Evolutionary conservation across 2,888 invertebrate species (phyloP).

Genomic region (Podabrus alpinus): DNA sequence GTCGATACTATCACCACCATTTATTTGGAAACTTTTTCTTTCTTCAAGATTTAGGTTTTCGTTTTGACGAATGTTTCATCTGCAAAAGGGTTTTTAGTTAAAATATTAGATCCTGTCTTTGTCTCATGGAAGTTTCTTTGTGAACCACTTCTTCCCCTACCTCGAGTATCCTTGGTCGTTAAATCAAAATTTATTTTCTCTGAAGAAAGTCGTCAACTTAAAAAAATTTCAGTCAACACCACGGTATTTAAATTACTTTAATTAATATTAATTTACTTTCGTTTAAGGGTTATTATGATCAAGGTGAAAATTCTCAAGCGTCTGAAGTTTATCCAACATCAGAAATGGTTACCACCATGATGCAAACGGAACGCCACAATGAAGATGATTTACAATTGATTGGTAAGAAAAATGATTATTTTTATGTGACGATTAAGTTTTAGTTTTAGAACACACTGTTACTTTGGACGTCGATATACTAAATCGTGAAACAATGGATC

Average conservation of each 20-base stretch:
- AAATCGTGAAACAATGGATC: conserved; percentile 76
- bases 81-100: too few relatives aligned
- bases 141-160: neutral
- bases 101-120: too few relatives aligned
- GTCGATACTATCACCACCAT: too few relatives aligned
- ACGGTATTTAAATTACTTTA: neutral
- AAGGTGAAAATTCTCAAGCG: conserved; percentile 51
- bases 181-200: neutral
- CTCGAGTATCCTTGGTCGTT: neutral
- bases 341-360: conserved; percentile 34
- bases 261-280: neutral
- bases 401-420: conserved; percentile 57
- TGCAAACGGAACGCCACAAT: conserved; percentile 46
- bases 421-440: conserved; percentile 14
- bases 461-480: conserved; percentile 74
- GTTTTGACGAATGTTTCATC: too few relatives aligned
- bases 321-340: conserved; percentile 52
- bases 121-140: neutral
- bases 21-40: too few relatives aligned
- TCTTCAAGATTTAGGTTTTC: neutral
- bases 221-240: neutral
- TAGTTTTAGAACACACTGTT: conserved; percentile 72
- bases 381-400: conserved; percentile 76
- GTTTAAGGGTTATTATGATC: conserved; percentile 52
- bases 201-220: neutral